Percentiles rank a stretch among this genome's conserved stretches.
These are phyloP conservation scores for Phalacrocorax brasilianus DNA, from an alignment of 2,113 vertebrate species.

Conservation along the genomic window DNA sequence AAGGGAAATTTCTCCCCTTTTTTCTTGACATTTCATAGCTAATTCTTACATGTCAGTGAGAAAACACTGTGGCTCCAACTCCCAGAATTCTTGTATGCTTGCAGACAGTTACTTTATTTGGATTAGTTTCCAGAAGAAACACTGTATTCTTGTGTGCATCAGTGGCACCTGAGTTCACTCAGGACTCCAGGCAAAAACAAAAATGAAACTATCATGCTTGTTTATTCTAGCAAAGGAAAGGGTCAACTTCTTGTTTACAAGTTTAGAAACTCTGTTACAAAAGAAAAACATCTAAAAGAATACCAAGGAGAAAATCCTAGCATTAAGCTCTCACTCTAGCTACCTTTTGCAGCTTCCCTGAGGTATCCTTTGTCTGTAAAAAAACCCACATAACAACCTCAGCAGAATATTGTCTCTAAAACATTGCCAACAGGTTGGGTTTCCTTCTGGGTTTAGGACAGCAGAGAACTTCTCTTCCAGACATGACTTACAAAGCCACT, in stretches of 20 bases:
- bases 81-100: not conserved
- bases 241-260: not conserved
- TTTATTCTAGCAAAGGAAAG: not conserved
- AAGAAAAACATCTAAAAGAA: not conserved
- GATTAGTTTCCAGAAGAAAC: not conserved
- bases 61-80: not conserved
- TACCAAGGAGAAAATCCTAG: not conserved
- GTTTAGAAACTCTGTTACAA: not conserved
- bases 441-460: not conserved
- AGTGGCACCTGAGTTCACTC: not conserved
- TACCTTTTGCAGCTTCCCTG: not conserved
- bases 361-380: not conserved
- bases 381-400: rapidly evolving
- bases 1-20: not conserved
- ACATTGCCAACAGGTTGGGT: rapidly evolving
- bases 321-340: not conserved
- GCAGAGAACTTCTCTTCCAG: not conserved
- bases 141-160: not conserved
- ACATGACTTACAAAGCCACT: not conserved
- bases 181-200: not conserved
- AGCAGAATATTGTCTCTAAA: not conserved
- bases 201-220: not conserved
- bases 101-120: not conserved
- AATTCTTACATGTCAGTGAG: not conserved
- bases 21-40: not conserved